Evolutionary conservation across 1,140 invertebrate species (phyloP), one percentile per base, ranked within the genome.

Genomic region (Tetramorium simillimum): DNA sequence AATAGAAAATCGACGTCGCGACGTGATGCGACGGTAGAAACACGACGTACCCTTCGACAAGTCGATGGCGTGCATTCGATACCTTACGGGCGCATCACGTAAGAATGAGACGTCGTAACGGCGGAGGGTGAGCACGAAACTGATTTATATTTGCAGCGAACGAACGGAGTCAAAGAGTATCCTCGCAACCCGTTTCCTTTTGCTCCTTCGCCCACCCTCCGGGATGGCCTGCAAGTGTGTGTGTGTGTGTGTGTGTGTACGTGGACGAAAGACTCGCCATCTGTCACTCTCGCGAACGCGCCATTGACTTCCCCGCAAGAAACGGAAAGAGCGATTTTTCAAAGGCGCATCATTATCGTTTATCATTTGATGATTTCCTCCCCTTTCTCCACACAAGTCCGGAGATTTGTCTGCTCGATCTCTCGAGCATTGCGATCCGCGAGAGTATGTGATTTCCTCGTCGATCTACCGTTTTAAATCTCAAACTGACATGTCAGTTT

Each of bases 341-440:
- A 60, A 60, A 60, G 53, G n/a, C 24, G 80, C 80, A 75, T 75
- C 80, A 84, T 84, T 84, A 84, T 84, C 80, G 69, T 84, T 84
- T 84, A 84, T 84, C 80, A 84, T 75, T 84, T 60, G 80, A 84
- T 84, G 69, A 84, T 84, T 84, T 84, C 28, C 69, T 84, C 53
- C n/a, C 16, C 28, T 73, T 60, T 72, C 53, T 84, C n/a, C 67
- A 14, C 53, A 49, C 16, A 73, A 73, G 53, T 73, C 65, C 40
- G 14, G 6, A 46, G 24, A 84, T 84, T 84, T 84, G 80, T 84
- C 40, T 33, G 14, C 40, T 6, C 49, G 80, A 46, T 53, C 67
- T 73, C 67, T 84, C 40, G 46, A 73, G 69, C 40, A 14, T 21
- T 16, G 40, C 28, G 62, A 80, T 56, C 46, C 21, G 37, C 24